Percentiles rank a stretch among this genome's conserved stretches.
phyloP scores from a whole-genome alignment of 2,797 vertebrate species.

The Cercopithecus hamlyni region DNA sequence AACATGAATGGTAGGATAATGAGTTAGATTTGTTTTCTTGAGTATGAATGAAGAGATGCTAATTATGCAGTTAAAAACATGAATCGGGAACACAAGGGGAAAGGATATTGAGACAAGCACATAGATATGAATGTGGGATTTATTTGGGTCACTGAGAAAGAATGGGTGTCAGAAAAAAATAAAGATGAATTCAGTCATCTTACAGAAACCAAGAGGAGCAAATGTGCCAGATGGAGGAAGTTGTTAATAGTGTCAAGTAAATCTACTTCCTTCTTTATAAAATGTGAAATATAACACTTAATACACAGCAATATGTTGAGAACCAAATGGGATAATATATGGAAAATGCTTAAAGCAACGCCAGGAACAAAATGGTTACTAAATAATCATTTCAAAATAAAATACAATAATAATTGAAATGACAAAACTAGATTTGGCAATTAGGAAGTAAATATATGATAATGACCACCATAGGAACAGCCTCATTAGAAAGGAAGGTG shows the following conservation, averaged over 20 bases:
- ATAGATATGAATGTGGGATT: background rate
- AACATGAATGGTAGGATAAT: background rate
- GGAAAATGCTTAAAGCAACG: background rate
- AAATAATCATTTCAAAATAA: conserved; percentile 5
- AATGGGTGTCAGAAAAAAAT: background rate
- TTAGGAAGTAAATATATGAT: background rate
- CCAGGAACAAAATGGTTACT: background rate
- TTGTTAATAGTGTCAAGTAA: background rate
- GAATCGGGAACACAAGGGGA: background rate
- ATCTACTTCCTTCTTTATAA: background rate
- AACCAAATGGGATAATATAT: background rate
- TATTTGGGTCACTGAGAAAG: background rate
- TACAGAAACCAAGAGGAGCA: background rate
- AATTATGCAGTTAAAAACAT: background rate
- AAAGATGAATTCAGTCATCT: background rate
- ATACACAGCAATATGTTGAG: background rate
- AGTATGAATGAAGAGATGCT: background rate
- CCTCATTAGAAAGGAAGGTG: background rate
- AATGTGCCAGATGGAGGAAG: background rate
- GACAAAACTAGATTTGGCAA: background rate
- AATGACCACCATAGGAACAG: background rate
- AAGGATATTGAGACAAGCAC: background rate
- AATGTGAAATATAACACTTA: background rate
- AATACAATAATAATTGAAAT: background rate
- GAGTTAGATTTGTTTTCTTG: background rate